Evolutionary conservation across 2,113 vertebrate species (phyloP), one percentile per base, ranked within the genome.

Genomic region (Cisticola juncidis): DNA sequence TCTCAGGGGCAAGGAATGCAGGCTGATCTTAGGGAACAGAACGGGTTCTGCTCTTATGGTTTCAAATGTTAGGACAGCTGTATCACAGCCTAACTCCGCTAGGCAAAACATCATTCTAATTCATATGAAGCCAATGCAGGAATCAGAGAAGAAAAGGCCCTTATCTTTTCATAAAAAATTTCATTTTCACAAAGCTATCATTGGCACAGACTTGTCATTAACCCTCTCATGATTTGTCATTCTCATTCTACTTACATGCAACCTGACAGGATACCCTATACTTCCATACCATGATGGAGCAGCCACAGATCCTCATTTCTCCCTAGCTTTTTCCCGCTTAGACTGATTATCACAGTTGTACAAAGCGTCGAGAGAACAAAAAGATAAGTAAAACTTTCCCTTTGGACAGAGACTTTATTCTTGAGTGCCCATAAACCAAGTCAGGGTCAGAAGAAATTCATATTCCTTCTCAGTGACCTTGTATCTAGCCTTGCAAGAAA

Each of bases 401-500:
- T 88, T 80, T 65, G 47, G 18, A 82, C 25, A 57, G 20, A 58
- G n/a, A 24, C 51, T 66, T 84, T 28, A 53, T 58, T 82, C 79
- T 47, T 12, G 11, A 60, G 36, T 35, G 36, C 25, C 23, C 9
- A 3, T 88, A 90, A 72, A 18, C 6, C 50, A 92, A 66, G 33
- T 14, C 45, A 66, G 54, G 18, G 33, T 64, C 42, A 70, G 29
- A 64, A 60, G 19, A 81, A 79, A 82, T 48, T n/a, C 20, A 47
- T 5, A 47, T 56, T 79, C 57, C 40, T 87, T n/a, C 3, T 4
- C 33, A 88, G 19, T 0, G 0, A 56, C 13, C 25, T 79, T 40
- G 16, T 44, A 74, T 24, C 47, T 60, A 45, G 65, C 22, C 56
- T 56, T 79, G 38, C 12, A 82, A 74, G 38, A 35, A 81, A 40